phyloP scores from a whole-genome alignment of 2,113 vertebrate genomes.

The Microcebus ravelobensis region DNA sequence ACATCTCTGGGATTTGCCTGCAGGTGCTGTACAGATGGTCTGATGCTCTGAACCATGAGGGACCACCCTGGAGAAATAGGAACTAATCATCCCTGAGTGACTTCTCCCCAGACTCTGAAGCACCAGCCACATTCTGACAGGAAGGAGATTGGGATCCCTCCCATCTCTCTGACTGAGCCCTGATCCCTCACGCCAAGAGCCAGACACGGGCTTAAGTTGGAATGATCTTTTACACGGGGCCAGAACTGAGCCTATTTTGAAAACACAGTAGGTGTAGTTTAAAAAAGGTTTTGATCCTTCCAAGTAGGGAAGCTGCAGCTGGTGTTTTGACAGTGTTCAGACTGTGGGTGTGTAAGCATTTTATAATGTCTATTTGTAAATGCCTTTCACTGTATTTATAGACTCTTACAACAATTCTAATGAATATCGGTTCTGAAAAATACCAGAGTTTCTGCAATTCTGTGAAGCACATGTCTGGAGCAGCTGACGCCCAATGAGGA shows the following conservation, averaged over 20 bases:
- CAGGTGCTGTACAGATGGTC: background rate
- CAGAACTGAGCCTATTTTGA: constrained; percentile 75
- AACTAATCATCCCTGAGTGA: background rate
- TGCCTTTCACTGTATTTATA: constrained; percentile 80
- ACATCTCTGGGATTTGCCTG: background rate
- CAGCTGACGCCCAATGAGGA: constrained; percentile 23
- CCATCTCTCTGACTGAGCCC: constrained; percentile 26
- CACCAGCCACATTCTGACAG: background rate
- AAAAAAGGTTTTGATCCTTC: constrained; percentile 78
- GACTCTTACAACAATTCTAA: constrained; percentile 78
- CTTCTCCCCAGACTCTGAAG: constrained; percentile 30
- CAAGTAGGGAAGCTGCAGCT: constrained; percentile 78
- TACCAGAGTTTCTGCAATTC: constrained; percentile 65
- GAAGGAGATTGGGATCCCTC: background rate
- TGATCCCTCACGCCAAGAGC: constrained; percentile 45
- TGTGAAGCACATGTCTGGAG: constrained; percentile 53
- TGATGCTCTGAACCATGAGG: background rate
- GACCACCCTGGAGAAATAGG: background rate
- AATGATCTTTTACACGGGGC: constrained; percentile 57
- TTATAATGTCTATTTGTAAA: constrained; percentile 82
- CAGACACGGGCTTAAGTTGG: constrained; percentile 43
- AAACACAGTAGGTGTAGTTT: constrained; percentile 79
- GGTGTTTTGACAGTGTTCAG: constrained; percentile 81
- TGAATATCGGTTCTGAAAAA: constrained; percentile 74
- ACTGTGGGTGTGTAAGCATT: constrained; percentile 79